Evolutionary conservation across 2,113 vertebrate genomes (phyloP).

Genomic region (Mandrillus leucophaeus): DNA sequence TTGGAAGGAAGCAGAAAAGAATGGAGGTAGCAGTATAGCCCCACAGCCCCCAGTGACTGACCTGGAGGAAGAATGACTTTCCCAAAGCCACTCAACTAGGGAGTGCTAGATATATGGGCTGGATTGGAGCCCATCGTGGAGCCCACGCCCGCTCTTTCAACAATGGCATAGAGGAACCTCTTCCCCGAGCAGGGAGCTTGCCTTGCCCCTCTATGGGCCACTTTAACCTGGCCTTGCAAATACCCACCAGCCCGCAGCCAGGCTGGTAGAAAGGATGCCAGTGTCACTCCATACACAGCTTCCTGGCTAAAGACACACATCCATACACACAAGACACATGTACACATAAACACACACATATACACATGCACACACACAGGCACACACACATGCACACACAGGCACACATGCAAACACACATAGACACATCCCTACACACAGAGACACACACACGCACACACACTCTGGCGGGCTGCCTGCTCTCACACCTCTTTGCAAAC

Average conservation of each 20-base stretch:
- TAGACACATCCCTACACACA: too few species aligned
- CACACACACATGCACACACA: rapidly evolving
- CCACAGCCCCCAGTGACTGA: rapidly evolving
- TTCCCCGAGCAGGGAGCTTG: not conserved
- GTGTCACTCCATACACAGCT: rapidly evolving
- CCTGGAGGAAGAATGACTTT: not conserved
- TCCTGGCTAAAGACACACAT: too few species aligned
- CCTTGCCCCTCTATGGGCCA: not conserved
- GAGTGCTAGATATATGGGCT: rapidly evolving
- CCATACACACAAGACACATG: too few species aligned
- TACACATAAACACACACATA: not conserved
- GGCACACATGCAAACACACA: too few species aligned
- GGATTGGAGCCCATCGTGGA: not conserved
- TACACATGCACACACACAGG: too few species aligned
- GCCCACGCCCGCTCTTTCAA: not conserved
- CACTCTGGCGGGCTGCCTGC: rapidly evolving
- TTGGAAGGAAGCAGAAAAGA: not conserved
- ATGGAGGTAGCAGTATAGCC: rapidly evolving
- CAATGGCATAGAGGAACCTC: rapidly evolving
- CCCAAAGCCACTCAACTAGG: not conserved
- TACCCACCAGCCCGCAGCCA: rapidly evolving
- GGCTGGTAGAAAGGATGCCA: not conserved
- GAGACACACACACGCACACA: rapidly evolving
- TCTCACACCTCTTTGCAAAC: not conserved
- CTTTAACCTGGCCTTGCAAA: not conserved